Evolutionary conservation across 1,140 invertebrate species (phyloP).

Genomic region (Neelides sp.): DNA sequence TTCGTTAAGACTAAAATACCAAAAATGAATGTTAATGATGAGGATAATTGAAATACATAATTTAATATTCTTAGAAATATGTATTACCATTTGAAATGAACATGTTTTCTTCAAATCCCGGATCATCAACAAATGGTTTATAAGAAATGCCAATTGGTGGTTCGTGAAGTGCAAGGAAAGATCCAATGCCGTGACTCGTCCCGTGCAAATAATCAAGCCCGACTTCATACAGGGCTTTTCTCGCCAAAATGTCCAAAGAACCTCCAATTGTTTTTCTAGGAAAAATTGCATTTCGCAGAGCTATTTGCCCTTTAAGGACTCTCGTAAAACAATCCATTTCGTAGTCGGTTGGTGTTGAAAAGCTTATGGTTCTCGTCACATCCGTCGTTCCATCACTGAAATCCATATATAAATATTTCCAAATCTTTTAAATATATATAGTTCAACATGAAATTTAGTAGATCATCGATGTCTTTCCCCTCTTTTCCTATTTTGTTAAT

Average conservation of each 20-base stretch:
- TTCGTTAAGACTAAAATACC: too few relatives aligned
- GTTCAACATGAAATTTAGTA: background rate
- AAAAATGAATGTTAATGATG: too few relatives aligned
- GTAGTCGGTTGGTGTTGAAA: conserved; percentile 59
- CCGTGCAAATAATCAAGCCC: conserved; percentile 92
- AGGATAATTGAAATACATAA: too few relatives aligned
- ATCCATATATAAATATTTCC: too few relatives aligned
- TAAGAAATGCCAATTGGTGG: conserved; percentile 69
- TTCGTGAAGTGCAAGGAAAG: conserved; percentile 60
- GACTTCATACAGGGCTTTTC: conserved; percentile 65
- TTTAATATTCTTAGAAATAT: too few relatives aligned
- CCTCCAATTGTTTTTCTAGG: conserved; percentile 43
- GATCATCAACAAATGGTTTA: conserved; percentile 56
- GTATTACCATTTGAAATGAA: conserved; percentile 77
- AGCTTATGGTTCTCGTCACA: conserved; percentile 80
- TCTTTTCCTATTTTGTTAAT: background rate
- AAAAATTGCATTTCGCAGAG: conserved; percentile 52
- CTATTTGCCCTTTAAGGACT: conserved; percentile 75
- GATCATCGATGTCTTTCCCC: background rate
- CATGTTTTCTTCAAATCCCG: conserved; percentile 72
- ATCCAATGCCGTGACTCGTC: conserved; percentile 92
- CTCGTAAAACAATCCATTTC: conserved; percentile 73
- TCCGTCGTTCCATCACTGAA: conserved; percentile 42
- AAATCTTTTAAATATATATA: background rate
- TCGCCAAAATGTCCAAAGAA: conserved; percentile 40